Conservation (phyloP, 2,888 invertebrate genomes). For the Alcis repandata region DNA sequence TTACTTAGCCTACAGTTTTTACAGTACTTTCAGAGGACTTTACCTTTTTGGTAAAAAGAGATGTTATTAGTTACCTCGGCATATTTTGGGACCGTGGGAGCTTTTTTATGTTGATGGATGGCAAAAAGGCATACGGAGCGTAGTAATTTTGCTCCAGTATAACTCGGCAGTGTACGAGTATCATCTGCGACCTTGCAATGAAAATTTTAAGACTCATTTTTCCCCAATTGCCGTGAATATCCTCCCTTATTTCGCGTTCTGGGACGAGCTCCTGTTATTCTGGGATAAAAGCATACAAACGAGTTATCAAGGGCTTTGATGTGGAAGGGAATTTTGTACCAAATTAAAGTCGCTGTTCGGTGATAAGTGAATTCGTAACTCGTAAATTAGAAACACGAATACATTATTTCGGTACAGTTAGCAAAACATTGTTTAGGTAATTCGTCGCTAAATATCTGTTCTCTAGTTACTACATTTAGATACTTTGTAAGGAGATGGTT, state of each 20-base stretch:
- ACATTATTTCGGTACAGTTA: not conserved
- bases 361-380: conserved; percentile 25
- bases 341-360: conserved; percentile 33
- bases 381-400: conserved; percentile 23
- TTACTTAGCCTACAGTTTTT: conserved; percentile 30
- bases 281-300: conserved; percentile 41
- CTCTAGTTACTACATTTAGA: not conserved
- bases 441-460: not conserved
- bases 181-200: conserved; percentile 50
- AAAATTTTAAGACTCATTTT: conserved; percentile 51
- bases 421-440: not conserved
- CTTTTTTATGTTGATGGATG: conserved; percentile 52
- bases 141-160: conserved; percentile 43
- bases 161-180: conserved; percentile 40
- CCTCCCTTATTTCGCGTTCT: conserved; percentile 42
- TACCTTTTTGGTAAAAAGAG: conserved; percentile 40
- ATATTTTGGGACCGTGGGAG: conserved; percentile 40
- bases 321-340: conserved; percentile 30
- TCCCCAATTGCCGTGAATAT: conserved; percentile 44
- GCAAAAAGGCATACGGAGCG: conserved; percentile 47
- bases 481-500: not conserved
- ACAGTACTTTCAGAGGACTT: conserved; percentile 36
- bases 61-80: conserved; percentile 45
- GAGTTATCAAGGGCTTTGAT: conserved; percentile 39
- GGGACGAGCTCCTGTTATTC: conserved; percentile 38